phyloP scores from a whole-genome alignment of 2,888 invertebrate species.

The Autographa gamma region DNA sequence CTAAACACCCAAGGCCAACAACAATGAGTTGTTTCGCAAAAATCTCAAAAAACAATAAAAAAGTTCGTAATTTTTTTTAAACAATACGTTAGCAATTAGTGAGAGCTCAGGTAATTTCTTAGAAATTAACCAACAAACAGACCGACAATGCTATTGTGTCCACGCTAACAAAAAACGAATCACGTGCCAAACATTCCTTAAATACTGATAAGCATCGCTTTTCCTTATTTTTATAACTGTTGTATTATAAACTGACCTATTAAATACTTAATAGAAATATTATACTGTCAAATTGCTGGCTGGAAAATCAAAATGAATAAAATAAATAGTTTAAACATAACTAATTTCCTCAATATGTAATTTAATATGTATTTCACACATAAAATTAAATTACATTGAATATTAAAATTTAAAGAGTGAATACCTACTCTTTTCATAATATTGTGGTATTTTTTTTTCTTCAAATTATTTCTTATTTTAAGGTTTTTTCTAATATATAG shows the following conservation, averaged over 20 bases:
- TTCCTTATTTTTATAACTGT: background rate
- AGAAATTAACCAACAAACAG: conserved; percentile 19
- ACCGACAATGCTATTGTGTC: conserved; percentile 25
- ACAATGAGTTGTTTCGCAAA: conserved; percentile 1
- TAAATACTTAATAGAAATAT: background rate
- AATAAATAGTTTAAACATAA: no score
- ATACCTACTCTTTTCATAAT: no score
- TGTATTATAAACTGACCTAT: background rate
- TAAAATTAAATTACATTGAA: no score
- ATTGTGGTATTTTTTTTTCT: no score
- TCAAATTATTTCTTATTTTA: no score
- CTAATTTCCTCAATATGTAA: no score
- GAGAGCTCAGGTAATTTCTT: conserved; percentile 29
- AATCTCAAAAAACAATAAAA: conserved; percentile 6
- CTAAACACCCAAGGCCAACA: background rate
- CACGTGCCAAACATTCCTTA: conserved; percentile 16
- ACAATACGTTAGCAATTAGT: conserved; percentile 26
- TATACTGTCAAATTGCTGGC: no score
- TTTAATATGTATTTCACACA: no score
- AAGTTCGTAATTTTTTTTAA: conserved; percentile 16
- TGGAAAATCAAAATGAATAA: no score
- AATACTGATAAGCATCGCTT: conserved; percentile 9
- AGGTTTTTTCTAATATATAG: no score
- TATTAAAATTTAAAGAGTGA: no score
- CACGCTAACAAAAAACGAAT: conserved; percentile 7